These are phyloP conservation scores for Mesopsocus fuscifrons DNA, from an alignment of 2,888 invertebrate genomes.

Conservation along the genomic window DNA sequence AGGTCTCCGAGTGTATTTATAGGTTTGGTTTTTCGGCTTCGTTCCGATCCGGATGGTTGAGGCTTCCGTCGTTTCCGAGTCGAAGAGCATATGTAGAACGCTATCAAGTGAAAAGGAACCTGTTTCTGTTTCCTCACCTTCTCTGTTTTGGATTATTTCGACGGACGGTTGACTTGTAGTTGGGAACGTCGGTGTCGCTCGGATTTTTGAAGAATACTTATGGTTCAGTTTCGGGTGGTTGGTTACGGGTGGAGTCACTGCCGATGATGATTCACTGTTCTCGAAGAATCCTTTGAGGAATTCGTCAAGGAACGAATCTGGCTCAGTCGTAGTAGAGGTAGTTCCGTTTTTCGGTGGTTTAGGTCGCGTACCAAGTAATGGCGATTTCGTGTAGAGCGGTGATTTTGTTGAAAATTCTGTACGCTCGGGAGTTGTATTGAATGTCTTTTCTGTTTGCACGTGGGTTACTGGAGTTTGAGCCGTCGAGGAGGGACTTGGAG, in stretches of 20 bases:
- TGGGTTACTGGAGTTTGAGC: background rate
- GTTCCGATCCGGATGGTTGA: background rate
- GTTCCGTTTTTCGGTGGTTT: slow-evolving; percentile 1
- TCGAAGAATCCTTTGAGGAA: slow-evolving; percentile 3
- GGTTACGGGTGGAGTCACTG: background rate
- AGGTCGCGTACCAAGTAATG: background rate
- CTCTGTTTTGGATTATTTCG: background rate
- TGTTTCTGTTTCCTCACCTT: background rate
- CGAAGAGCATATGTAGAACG: background rate
- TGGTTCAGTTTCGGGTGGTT: background rate
- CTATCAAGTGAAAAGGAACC: slow-evolving; percentile 5
- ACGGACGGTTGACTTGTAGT: background rate
- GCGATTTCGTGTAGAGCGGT: background rate
- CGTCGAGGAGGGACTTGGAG: background rate
- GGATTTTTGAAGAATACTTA: slow-evolving; percentile 6
- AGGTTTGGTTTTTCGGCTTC: background rate
- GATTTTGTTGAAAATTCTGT: background rate
- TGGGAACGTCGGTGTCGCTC: background rate
- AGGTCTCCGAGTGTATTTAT: background rate
- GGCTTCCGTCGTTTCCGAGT: background rate
- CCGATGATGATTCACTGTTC: background rate
- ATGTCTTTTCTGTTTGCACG: background rate
- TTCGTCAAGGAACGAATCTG: slow-evolving; percentile 6
- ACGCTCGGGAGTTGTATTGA: background rate
- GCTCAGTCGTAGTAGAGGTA: background rate